Evolutionary conservation across 2,113 vertebrate genomes (phyloP).

Genomic region (Esox niger): DNA sequence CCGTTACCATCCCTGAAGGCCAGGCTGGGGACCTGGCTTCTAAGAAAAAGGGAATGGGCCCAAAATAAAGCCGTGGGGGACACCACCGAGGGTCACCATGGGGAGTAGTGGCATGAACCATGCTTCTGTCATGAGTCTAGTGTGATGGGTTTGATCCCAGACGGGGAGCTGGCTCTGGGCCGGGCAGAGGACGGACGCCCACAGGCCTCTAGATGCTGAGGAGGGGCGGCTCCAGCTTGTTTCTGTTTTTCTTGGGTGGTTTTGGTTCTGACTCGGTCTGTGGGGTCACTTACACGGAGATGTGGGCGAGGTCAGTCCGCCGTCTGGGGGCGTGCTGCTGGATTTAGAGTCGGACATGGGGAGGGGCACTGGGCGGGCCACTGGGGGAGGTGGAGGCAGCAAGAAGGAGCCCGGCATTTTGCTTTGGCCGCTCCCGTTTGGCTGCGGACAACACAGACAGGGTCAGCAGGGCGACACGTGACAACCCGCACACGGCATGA

Average conservation of each 20-base stretch:
- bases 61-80: constrained; percentile 44
- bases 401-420: constrained; percentile 96
- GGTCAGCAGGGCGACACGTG: constrained; percentile 84
- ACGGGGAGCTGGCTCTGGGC: neutral
- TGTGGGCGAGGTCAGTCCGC: constrained; percentile 89
- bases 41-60: constrained; percentile 18
- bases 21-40: neutral
- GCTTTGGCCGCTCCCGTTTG: constrained; percentile 95
- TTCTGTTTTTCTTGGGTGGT: constrained; percentile 20
- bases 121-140: neutral
- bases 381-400: constrained; percentile 93
- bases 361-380: constrained; percentile 97
- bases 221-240: constrained; percentile 7
- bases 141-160: neutral
- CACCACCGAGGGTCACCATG: constrained; percentile 28
- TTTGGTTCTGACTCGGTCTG: constrained; percentile 59
- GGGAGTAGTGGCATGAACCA: neutral
- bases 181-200: neutral
- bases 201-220: neutral
- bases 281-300: constrained; percentile 93
- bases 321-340: constrained; percentile 93
- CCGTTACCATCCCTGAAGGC: constrained; percentile 8
- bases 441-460: constrained; percentile 97
- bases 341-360: constrained; percentile 97
- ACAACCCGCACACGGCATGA: constrained; percentile 71